Conservation (phyloP, 2,113 vertebrate genomes). For the Limanda limanda region DNA sequence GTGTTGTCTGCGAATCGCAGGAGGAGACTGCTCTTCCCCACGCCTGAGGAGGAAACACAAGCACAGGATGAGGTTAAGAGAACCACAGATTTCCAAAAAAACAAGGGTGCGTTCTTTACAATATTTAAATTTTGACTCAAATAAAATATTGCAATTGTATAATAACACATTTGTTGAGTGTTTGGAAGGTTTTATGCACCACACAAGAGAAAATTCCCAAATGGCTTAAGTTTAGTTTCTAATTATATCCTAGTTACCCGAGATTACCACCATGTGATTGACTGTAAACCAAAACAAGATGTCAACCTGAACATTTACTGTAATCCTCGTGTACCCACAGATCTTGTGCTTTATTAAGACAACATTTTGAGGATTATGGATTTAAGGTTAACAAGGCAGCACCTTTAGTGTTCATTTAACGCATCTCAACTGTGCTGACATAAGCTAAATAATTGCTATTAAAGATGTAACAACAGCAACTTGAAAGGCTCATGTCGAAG, state of each 20-base stretch:
- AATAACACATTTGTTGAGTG: neutral
- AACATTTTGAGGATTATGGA: neutral
- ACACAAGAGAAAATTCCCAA: neutral
- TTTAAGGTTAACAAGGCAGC: neutral
- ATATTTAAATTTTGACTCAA: neutral
- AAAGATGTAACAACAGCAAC: neutral
- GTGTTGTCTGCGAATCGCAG: constrained; percentile 98
- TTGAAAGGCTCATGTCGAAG: neutral
- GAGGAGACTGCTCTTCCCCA: constrained; percentile 98
- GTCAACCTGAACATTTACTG: neutral
- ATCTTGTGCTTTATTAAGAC: constrained; percentile 1
- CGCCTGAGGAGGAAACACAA: constrained; percentile 84
- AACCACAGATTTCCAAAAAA: neutral
- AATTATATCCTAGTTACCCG: neutral
- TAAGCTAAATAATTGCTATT: neutral
- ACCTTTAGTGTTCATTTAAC: neutral
- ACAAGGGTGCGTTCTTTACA: neutral
- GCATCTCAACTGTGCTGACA: neutral
- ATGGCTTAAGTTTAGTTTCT: constrained; percentile 2
- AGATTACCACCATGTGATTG: neutral
- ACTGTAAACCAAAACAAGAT: neutral
- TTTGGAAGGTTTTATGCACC: neutral
- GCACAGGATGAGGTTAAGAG: constrained; percentile 46
- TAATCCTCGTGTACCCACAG: constrained; percentile 11
- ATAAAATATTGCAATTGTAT: neutral